Conservation (phyloP, 2,797 vertebrate genomes). For the Phalanger gymnotis region DNA sequence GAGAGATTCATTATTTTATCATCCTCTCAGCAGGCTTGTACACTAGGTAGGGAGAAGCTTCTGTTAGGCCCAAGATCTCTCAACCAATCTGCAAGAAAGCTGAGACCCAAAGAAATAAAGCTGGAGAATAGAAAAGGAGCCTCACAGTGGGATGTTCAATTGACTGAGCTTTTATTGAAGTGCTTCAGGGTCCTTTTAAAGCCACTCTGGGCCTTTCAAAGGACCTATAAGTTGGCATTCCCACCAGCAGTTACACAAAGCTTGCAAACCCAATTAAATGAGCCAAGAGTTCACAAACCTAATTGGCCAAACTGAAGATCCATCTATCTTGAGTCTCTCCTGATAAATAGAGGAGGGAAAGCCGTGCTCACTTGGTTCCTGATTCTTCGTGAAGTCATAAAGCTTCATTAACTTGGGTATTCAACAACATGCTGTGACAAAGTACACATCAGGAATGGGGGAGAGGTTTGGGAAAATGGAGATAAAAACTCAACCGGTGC, state of each 20-base stretch:
- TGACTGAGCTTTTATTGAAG: neutral
- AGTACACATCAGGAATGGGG: neutral
- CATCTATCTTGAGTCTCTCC: neutral
- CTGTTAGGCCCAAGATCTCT: neutral
- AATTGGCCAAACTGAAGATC: neutral
- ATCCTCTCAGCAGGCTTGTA: neutral
- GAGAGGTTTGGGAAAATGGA: neutral
- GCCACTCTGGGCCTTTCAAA: neutral
- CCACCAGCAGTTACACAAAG: neutral
- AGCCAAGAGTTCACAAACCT: neutral
- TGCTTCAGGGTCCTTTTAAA: too few relatives aligned
- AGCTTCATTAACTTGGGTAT: neutral
- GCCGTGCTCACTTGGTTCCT: neutral
- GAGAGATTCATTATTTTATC: neutral
- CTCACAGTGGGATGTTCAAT: neutral
- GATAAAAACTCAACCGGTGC: neutral
- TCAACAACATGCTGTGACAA: neutral
- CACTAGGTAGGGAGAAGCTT: neutral
- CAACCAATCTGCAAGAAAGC: neutral
- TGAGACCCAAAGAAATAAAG: neutral
- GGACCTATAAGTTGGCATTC: neutral
- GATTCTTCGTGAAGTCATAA: neutral
- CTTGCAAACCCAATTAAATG: neutral
- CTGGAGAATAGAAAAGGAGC: neutral
- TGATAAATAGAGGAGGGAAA: neutral